A percentile compares a stretch with the other conserved stretches of the same genome.
Conservation (phyloP, 1,140 invertebrate genomes). For the Theocolax elegans region DNA sequence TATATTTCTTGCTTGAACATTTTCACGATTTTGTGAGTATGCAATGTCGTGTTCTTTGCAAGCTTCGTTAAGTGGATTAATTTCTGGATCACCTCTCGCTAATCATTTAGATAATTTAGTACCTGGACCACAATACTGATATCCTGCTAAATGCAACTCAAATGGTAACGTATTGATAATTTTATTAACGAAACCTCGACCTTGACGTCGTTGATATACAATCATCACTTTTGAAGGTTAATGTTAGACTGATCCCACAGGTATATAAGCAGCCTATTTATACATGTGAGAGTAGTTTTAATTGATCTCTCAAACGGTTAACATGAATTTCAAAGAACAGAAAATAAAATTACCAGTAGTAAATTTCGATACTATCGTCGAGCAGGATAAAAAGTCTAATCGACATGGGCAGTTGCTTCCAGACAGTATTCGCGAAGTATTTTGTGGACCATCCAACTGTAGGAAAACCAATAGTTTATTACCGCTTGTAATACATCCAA, state of each 20-base stretch:
- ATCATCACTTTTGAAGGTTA: not conserved
- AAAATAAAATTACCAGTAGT: conserved; percentile 36
- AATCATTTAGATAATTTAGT: conserved; percentile 49
- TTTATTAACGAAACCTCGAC: conserved; percentile 35
- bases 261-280: not conserved
- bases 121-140: conserved; percentile 49
- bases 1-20: conserved; percentile 22
- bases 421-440: conserved; percentile 49
- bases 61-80: conserved; percentile 54
- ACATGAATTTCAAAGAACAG: conserved; percentile 41
- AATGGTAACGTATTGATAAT: conserved; percentile 47
- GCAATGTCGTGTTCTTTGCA: conserved; percentile 43
- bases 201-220: not conserved
- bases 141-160: too few species aligned
- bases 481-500: conserved; percentile 51
- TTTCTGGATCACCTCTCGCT: conserved; percentile 46
- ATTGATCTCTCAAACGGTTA: not conserved
- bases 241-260: conserved; percentile 6
- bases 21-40: conserved; percentile 31
- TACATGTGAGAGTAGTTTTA: not conserved
- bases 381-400: conserved; percentile 31
- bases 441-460: conserved; percentile 53
- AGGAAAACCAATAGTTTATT: conserved; percentile 56
- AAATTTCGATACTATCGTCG: conserved; percentile 34
- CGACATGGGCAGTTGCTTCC: conserved; percentile 50